Evolutionary conservation across 2,888 invertebrate species (phyloP), one percentile per base, ranked within the genome.

Genomic region (Minunthozetes semirufus): DNA sequence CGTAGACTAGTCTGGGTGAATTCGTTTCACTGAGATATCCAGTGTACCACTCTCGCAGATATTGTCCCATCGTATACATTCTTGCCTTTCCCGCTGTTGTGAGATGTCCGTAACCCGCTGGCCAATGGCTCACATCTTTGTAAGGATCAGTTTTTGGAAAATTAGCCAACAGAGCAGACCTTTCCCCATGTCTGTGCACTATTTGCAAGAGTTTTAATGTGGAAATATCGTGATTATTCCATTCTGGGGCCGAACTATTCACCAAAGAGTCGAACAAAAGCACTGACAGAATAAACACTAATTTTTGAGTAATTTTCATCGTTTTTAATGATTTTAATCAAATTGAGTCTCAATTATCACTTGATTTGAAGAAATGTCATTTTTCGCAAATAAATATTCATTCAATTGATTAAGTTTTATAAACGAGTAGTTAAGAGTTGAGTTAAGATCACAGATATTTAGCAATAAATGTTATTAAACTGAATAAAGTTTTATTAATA

Each of bases 161-260:
- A 4, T 33, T 25, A 11, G 27, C 29, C 42, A 42, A 42, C 1
- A 73, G 38, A n/a, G 73, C 73, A 15, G 76, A 27, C 11, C 76
- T 27, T 19, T 76, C 76, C n/a, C 73, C 76, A 46, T 76, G 76
- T 56, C 73, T 66, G 71, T 59, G 61, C 27, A 73, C 73, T 9
- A 76, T 70, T 33, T 70, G 70, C n/a, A 76, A n/a, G 2, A 76
- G 56, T 22, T 48, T 66, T 22, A 76, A n/a, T 22, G 75, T 75
- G 5, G 50, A 8, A 17, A 68, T 42, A 42, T 73, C 38, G 48
- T 73, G 73, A 27, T 48, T 11, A 38, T 29, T 17, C 73, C 73
- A 73, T 6, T 29, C 29, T 4, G 61, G 29, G 2, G 56, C 33
- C 3, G 33, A 33, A 5, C 4, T 5, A 8, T 33, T 33, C 33